Base-by-base conservation (phyloP, 64 coral and sea anemone species). In the Actinia equina region DNA sequence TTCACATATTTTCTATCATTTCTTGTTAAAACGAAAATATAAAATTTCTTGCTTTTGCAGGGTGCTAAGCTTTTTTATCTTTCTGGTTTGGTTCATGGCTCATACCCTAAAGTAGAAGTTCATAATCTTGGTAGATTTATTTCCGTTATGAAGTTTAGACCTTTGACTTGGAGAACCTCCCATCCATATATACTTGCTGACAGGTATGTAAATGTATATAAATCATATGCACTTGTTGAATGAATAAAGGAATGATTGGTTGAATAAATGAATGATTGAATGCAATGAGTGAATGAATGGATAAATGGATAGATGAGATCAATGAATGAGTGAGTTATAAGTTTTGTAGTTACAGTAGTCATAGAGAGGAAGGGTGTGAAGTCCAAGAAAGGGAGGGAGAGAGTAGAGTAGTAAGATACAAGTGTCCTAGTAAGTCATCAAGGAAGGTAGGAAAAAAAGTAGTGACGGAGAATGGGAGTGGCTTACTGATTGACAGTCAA, bases 41-140 rank as follows among this genome's bases (percentile, higher is more conserved):
- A 37, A 37, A 37, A 23, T n/a, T 22, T 16, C 3, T 37, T 27
- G 59, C 67, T 64, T 42, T 88, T 92, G 16, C 77, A 99, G 97
- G 97, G 97, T 67, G 97, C 97, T 20, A 99, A 99, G 43, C 45
- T 99, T 45, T 99, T 99, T 26, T 91, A 99, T 85, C 86, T 99
- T 22, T 99, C 97, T 63, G 97, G 97, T 43, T 60, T 99, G 57
- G 85, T 91, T 71, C 91, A 95, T 93, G 97, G 93, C 3, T 92
- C 85, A 10, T 99, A 99, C 88, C 97, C 97, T 20, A 99, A 99
- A 77, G 90, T 93, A 84, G 97, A 99, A 77, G 83, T 99, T 82
- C 97, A 99, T 64, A 99, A 99, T 85, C 88, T 99, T 60, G 97
- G 97, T 18, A 90, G 97, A 63, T 99, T 99, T 86, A 99, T 99